These are phyloP conservation scores for Serilophus lunatus DNA, from an alignment of 2,113 vertebrate species.

Conservation along the genomic window DNA sequence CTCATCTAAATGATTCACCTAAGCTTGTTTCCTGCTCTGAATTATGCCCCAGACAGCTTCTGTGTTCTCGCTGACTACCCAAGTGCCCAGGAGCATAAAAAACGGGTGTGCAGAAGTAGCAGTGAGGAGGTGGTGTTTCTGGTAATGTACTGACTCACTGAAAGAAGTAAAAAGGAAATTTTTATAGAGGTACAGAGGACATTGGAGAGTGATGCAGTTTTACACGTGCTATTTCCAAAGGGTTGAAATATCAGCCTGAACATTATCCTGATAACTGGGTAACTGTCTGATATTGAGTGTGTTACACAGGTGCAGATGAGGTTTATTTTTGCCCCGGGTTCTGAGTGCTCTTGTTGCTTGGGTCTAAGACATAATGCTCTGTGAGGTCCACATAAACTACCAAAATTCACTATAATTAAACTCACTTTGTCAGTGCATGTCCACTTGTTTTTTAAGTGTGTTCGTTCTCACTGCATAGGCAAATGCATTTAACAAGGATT, in stretches of 20 bases:
- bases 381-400: neutral
- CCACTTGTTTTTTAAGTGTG: neutral
- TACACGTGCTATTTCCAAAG: neutral
- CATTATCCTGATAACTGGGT: neutral
- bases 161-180: neutral
- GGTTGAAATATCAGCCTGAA: neutral
- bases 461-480: neutral
- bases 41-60: neutral
- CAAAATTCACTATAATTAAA: neutral
- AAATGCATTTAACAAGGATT: neutral
- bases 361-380: neutral
- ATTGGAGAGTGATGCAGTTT: neutral
- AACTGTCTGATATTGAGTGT: neutral
- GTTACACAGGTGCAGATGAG: neutral
- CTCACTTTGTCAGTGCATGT: neutral
- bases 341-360: neutral
- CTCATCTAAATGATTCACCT: neutral
- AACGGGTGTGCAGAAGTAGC: rapidly evolving
- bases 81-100: neutral
- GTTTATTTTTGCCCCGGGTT: neutral
- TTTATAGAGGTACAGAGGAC: neutral
- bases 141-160: neutral
- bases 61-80: neutral
- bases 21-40: neutral
- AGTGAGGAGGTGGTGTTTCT: neutral